phyloP scores from a whole-genome alignment of 2,113 vertebrate genomes.

The Mormyrus iriodes region DNA sequence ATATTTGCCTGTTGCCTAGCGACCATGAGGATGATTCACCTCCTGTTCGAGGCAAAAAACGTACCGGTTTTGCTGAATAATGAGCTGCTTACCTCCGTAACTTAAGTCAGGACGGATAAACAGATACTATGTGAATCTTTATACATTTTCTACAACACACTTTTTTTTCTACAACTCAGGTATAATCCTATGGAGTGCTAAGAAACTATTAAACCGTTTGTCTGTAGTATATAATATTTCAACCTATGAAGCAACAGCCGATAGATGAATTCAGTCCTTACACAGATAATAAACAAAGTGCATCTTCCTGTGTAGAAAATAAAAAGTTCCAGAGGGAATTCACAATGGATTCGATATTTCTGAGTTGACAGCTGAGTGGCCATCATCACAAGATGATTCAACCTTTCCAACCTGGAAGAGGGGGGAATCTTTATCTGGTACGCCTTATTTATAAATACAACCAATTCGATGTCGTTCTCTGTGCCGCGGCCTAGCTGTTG shows the following conservation, averaged over 20 bases:
- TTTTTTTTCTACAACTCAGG: not conserved
- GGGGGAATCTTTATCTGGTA: not conserved
- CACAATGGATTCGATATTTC: not conserved
- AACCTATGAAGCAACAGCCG: not conserved
- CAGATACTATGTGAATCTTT: not conserved
- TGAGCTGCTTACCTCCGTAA: conserved; percentile 45
- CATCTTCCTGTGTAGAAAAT: not conserved
- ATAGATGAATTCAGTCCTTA: not conserved
- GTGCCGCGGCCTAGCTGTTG: not conserved
- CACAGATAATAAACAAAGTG: not conserved
- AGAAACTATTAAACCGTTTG: not conserved
- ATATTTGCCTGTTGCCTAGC: conserved; percentile 65
- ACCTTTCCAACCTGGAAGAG: not conserved
- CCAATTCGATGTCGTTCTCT: not conserved
- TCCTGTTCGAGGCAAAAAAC: conserved; percentile 41
- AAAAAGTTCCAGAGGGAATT: not conserved
- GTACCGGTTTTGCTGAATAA: conserved; percentile 53
- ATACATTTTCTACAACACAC: not conserved
- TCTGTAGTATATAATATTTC: not conserved
- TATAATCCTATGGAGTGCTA: not conserved
- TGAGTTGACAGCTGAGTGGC: not conserved
- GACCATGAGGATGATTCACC: conserved; percentile 53
- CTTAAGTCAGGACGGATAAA: conserved; percentile 29
- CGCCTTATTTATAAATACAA: not conserved
- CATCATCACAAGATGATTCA: not conserved